Base-by-base conservation (phyloP, 2,888 invertebrate species). In the Alsophila aescularia region DNA sequence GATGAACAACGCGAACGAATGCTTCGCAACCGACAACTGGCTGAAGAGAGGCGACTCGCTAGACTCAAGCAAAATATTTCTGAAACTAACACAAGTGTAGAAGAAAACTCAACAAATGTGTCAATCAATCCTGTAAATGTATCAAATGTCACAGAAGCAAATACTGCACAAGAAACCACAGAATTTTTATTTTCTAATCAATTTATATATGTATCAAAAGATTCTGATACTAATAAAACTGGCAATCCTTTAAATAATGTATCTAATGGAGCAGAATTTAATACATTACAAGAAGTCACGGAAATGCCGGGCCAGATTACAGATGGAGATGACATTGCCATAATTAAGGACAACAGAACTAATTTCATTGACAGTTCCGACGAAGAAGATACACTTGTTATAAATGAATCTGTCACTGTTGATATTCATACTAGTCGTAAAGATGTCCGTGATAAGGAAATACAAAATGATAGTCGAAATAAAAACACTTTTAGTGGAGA, bases 1-100 rank as follows among this genome's bases (percentile, higher is more conserved):
- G 93, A 94, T 0, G 96, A 95, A 60, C 94, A 95, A 70, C 92
- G 93, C 64, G 93, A 95, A 45, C 93, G 94, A 70, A 94, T 96
- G 82, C 92, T 95, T 16, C 92, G 92, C 63, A 96, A 96, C 73
- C 92, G 94, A 44, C 89, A 90, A 67, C 60, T 94, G 39, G 96
- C 96, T 0, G 92, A 94, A 79, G 94, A 95, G 73, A 90, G 93
- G 60, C 83, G 93, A 43, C 85, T 93, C n/a, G 93, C 93, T 0
- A 93, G 90, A 70, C 72, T 92, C 8, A 81, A 87, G 68, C 78
- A 80, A 67, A 65, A 64, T 7, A 62, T 57, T 45, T 54, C 50
- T 31, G 56, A 56, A 52, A 56, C 40, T 27, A 57, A 60, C 21
- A 12, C 27, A 6, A 14, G 14, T 31, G 21, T 31, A 35, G 21